These are phyloP conservation scores for Sinohyriopsis cumingii DNA, from an alignment of 2,888 invertebrate species.

Conservation along the genomic window DNA sequence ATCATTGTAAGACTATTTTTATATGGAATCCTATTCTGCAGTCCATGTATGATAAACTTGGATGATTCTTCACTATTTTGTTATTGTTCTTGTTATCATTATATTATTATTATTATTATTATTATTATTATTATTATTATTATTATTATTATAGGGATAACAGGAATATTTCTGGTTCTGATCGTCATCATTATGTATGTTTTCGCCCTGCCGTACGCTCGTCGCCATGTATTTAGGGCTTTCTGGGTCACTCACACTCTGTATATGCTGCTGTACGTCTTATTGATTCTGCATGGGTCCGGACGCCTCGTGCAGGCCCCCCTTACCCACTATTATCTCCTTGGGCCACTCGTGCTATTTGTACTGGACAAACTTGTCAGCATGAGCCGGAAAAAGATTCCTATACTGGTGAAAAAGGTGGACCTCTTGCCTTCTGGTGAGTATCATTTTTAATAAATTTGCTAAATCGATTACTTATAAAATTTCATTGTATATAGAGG, in stretches of 20 bases:
- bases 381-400: constrained; percentile 76
- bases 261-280: constrained; percentile 76
- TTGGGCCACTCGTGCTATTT: constrained; percentile 76
- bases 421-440: constrained; percentile 78
- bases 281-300: constrained; percentile 77
- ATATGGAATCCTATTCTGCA: too few relatives aligned
- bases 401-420: constrained; percentile 76
- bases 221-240: constrained; percentile 75
- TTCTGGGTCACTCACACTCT: constrained; percentile 78
- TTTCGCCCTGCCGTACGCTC: constrained; percentile 76
- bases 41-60: too few relatives aligned
- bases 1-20: too few relatives aligned
- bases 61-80: too few relatives aligned
- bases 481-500: too few relatives aligned
- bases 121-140: too few relatives aligned
- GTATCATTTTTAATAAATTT: too few relatives aligned
- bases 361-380: constrained; percentile 76
- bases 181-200: constrained; percentile 76
- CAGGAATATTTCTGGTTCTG: too few relatives aligned
- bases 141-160: too few relatives aligned
- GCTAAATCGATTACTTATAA: too few relatives aligned
- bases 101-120: too few relatives aligned
- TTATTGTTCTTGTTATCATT: too few relatives aligned
- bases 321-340: constrained; percentile 76
- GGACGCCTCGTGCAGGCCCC: constrained; percentile 77